Evolutionary conservation across 2,113 vertebrate genomes (phyloP).

Genomic region (Himantopus leucocephalus): DNA sequence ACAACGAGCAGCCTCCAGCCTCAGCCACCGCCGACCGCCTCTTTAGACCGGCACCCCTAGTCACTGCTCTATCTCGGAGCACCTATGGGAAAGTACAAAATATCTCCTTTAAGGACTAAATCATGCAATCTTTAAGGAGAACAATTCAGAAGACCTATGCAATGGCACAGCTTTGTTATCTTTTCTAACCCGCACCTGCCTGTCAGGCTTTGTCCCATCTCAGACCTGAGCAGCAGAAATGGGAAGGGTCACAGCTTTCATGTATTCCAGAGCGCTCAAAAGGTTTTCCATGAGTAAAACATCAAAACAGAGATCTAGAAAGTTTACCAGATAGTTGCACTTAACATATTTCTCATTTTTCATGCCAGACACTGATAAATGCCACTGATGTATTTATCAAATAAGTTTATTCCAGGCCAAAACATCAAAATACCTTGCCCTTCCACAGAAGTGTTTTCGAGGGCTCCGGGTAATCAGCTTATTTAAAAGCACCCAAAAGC

Average conservation of each 20-base stretch:
- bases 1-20: neutral
- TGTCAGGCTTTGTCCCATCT: neutral
- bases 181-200: neutral
- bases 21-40: neutral
- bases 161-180: accelerated
- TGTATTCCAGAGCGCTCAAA: neutral
- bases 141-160: neutral
- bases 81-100: neutral
- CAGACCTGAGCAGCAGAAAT: neutral
- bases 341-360: neutral
- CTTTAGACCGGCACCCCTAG: neutral
- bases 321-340: neutral
- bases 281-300: accelerated
- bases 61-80: neutral
- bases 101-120: neutral
- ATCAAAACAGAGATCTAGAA: neutral
- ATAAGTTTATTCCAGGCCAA: neutral
- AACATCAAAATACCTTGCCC: neutral
- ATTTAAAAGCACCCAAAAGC: neutral
- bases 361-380: neutral
- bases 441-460: neutral
- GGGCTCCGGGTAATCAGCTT: neutral
- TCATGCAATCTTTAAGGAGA: neutral
- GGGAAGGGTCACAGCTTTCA: neutral
- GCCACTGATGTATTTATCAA: accelerated